These are phyloP conservation scores for Rhinoraja longicauda DNA, from an alignment of 2,797 vertebrate genomes.

Conservation along the genomic window DNA sequence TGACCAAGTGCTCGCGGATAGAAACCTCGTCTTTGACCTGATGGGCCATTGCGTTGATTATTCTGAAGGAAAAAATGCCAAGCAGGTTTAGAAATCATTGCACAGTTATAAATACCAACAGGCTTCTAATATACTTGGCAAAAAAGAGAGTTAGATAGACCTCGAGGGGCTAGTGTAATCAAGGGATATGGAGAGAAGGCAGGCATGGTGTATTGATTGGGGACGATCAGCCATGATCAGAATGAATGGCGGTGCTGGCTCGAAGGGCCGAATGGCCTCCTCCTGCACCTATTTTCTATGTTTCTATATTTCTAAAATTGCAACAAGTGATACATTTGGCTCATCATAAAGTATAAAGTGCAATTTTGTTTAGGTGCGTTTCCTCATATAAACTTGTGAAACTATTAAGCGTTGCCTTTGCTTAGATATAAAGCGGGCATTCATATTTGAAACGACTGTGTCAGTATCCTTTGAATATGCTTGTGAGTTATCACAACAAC, in stretches of 20 bases:
- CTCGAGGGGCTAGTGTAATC: no score
- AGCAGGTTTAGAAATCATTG: background rate
- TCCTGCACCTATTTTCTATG: no score
- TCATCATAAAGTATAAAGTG: background rate
- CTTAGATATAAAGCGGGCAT: background rate
- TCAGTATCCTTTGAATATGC: background rate
- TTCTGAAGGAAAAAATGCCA: conserved; percentile 52
- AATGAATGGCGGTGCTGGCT: no score
- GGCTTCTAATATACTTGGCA: background rate
- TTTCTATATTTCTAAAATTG: no score
- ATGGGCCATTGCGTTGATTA: conserved; percentile 44
- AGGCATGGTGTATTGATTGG: no score
- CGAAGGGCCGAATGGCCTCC: no score
- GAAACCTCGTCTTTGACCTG: conserved; percentile 61
- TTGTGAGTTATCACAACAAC: background rate
- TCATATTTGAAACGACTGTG: background rate
- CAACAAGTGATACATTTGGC: background rate
- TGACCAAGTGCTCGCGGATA: conserved; percentile 56
- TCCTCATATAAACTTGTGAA: background rate
- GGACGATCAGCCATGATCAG: no score
- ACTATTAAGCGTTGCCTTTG: background rate
- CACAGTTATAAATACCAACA: conserved; percentile 1
- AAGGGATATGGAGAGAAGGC: no score
- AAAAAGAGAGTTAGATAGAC: no score
- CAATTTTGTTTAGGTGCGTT: background rate